Percentiles rank a stretch among this genome's conserved stretches.
Evolutionary conservation across 2,113 vertebrate species (phyloP).

Genomic region (Notarius lentiginosus): DNA sequence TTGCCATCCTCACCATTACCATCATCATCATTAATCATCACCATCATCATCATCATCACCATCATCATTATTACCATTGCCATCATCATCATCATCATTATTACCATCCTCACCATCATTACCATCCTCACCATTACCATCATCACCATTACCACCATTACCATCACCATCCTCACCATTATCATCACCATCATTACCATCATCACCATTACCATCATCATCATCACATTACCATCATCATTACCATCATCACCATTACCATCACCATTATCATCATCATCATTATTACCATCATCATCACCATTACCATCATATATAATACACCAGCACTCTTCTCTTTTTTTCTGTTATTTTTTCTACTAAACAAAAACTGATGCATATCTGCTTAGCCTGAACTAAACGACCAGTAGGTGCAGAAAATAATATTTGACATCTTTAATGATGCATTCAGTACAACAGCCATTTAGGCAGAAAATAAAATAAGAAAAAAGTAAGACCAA

Average conservation of each 20-base stretch:
- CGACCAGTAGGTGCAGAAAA: not conserved
- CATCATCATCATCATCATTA: too few species aligned
- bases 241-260: too few species aligned
- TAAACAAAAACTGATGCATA: constrained; percentile 20
- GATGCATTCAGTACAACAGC: not conserved
- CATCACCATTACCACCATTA: too few species aligned
- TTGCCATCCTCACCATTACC: rapidly evolving
- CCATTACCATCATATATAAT: too few species aligned
- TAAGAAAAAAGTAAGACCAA: not conserved
- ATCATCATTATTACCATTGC: too few species aligned
- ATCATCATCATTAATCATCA: too few species aligned
- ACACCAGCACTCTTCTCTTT: not conserved
- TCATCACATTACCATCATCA: too few species aligned
- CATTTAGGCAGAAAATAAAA: not conserved
- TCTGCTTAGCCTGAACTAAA: not conserved
- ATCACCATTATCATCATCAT: too few species aligned
- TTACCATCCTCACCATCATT: too few species aligned
- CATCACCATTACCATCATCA: not conserved
- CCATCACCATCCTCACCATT: not conserved
- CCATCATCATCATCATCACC: too few species aligned
- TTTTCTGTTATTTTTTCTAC: not conserved
- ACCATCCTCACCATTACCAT: too few species aligned
- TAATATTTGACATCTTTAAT: not conserved
- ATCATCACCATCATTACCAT: not conserved
- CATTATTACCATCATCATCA: not conserved